Conservation (phyloP, 2,888 invertebrate species). For the Dicycla oo region DNA sequence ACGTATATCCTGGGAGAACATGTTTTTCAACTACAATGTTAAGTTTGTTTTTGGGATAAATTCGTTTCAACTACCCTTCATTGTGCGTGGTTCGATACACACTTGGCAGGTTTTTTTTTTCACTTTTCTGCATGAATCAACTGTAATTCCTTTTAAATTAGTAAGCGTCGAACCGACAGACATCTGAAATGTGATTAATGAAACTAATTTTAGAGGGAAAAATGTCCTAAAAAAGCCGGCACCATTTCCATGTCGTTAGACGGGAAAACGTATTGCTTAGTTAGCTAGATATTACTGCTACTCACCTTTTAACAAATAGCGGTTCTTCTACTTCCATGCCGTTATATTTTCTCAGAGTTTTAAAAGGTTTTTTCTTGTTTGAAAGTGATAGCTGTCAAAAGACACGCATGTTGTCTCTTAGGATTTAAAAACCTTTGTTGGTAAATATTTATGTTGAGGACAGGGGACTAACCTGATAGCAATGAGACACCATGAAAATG, state of each 20-base stretch:
- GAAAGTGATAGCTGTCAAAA: neutral
- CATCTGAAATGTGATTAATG: constrained; percentile 65
- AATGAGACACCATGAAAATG: too few relatives aligned
- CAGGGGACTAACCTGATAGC: too few relatives aligned
- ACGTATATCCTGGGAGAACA: too few relatives aligned
- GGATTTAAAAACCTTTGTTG: neutral
- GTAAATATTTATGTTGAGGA: too few relatives aligned
- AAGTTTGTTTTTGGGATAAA: too few relatives aligned
- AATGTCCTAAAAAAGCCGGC: constrained; percentile 43
- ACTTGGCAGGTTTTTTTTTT: constrained; percentile 20
- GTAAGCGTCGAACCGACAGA: constrained; percentile 55
- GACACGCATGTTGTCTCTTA: neutral
- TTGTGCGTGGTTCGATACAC: too few relatives aligned
- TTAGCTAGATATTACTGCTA: constrained; percentile 44
- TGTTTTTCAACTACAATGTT: too few relatives aligned
- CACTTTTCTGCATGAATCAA: constrained; percentile 46
- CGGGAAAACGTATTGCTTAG: constrained; percentile 45
- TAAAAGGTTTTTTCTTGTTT: neutral
- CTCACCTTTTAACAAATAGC: constrained; percentile 32
- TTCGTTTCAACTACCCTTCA: too few relatives aligned
- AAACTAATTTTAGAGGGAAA: constrained; percentile 62
- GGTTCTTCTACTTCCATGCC: constrained; percentile 19
- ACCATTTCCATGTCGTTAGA: constrained; percentile 26
- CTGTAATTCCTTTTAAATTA: constrained; percentile 63
- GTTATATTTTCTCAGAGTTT: neutral